Evolutionary conservation across 2,113 vertebrate species (phyloP), one percentile per base, ranked within the genome.

Genomic region (Nannobrachium achirus): DNA sequence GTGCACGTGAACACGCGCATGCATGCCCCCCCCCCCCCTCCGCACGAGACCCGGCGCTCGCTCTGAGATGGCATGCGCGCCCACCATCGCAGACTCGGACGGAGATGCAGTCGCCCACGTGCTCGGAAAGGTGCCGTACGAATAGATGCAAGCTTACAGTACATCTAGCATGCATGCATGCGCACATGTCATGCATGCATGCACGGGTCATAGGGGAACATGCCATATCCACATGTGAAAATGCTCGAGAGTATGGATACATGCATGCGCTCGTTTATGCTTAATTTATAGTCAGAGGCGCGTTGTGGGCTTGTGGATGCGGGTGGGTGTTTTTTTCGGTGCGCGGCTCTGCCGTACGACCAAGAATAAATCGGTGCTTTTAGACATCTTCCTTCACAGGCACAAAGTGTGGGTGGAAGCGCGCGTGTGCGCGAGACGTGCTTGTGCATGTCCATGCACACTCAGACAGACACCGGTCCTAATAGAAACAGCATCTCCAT

Each of bases 141-240:
- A 10, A 51, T 10, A n/a, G n/a, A 57, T 20, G 13, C 33, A 41
- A 9, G 2, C 10, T 14, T 41, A 40, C 53, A 59, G n/a, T n/a
- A n/a, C 51, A 1, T 25, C 1, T 25, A 25, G 39, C 71, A 71
- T 56, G 57, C 46, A 52, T 44, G 33, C 41, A 46, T 2, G 4
- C 42, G 19, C 10, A 42, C 58, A 20, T 20, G 44, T 14, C 58
- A 41, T 41, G 19, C 8, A 46, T 48, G 63, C 14, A 58, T 7
- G 11, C 39, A 14, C 61, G 59, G 69, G 78, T 66, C 61, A 46
- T 4, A 14, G 50, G 46, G 2, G 44, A 57, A 40, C 19, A 38
- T 7, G 52, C 59, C 69, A 14, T 10, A 33, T 73, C 79, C 68
- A 44, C 59, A 80, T 78, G 70, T 78, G 78, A 69, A 73, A 68